Base-by-base conservation (phyloP, 2,888 invertebrate species). In the Thecocarcelia acutangulata region DNA sequence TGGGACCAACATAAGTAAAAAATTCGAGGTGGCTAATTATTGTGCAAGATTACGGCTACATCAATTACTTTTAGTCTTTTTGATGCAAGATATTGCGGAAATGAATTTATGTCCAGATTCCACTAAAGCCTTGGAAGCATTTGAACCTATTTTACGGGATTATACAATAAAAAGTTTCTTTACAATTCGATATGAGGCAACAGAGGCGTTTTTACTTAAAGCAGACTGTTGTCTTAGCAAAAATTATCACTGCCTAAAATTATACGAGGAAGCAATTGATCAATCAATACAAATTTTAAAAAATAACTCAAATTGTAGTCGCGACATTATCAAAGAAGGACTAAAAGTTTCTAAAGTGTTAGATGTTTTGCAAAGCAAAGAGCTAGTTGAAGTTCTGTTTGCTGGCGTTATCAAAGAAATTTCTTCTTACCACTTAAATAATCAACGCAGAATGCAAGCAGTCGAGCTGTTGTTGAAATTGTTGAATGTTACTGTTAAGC, bases 311-410 rank as follows among this genome's bases (percentile, higher is more conserved):
- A 69, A 42, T 1, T 56, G 28, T 66, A 74, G 24, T 58, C 84
- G 72, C 59, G 54, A 84, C 0, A 80, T 86, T 3, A 82, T 89
- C 9, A 73, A 77, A 9, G 50, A 83, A 11, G 85, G 86, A 0
- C 5, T 21, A 3, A 40, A 77, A 24, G 80, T 82, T 24, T 84
- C 0, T 72, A 86, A 86, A 0, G 86, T 87, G 1, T 73, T 90
- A 33, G 83, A 85, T 15, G 86, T 87, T 46, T 84, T 89, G 54
- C 86, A 87, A 69, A 90, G 88, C 80, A 68, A 85, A 28, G 72
- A 84, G 0, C 54, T 91, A 4, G 33, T 88, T 2, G 84, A 86
- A 21, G 80, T 83, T 17, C 82, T 90, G 0, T 86, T 88, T 17
- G 68, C 85, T 11, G 79, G 87, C 1, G 84, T 90, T 33, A 24